Base-by-base conservation (phyloP, 2,888 invertebrate genomes). In the Drosophila limbata region DNA sequence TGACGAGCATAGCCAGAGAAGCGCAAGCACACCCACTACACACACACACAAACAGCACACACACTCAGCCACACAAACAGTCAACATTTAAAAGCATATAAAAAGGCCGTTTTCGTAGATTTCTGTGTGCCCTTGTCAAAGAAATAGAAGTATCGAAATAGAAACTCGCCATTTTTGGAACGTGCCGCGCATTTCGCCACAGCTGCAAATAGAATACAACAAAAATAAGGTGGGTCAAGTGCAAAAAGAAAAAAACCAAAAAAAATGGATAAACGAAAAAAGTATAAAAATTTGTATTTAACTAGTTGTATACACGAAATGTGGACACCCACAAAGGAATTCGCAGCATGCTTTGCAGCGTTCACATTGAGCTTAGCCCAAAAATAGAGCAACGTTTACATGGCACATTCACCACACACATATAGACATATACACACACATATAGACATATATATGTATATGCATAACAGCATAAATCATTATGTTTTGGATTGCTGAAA, bases 201-300 rank as follows among this genome's bases (percentile, higher is more conserved):
- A 77, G 73, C 77, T 65, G 65, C 69, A 61, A 73, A 63, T 61
- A 55, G 53, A 61, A 57, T 50, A 63, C 31, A 51, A 47, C 45
- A 71, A 73, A 77, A 85, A 82, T 78, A 88, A 91, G 91, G 91
- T 91, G 91, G 91, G 91, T 91, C 91, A 91, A 91, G 91, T 90
- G 90, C 84, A 90, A 83, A 82, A 56, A 39, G 10, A 2, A 42
- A 42, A 61, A 86, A 75, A 77, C 55, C 21, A 9, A 35, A 59
- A 53, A 53, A 19, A 55, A 48, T 47, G 47, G n/a, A 4, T 50
- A 51, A 15, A 19, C 6, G 11, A 33, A 45, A 45, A 31, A 45
- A 31, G n/a, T 39, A 35, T 19, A 37, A 50, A 55, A 6, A 28
- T 28, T 53, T 15, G 33, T 48, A 47, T 47, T 85, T 86, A 75